A percentile compares a stretch with the other conserved stretches of the same genome.
phyloP scores from a whole-genome alignment of 30 jellyfish, hydroid and myxozoan genomes.

The Calvadosia cruxmelitensis region DNA sequence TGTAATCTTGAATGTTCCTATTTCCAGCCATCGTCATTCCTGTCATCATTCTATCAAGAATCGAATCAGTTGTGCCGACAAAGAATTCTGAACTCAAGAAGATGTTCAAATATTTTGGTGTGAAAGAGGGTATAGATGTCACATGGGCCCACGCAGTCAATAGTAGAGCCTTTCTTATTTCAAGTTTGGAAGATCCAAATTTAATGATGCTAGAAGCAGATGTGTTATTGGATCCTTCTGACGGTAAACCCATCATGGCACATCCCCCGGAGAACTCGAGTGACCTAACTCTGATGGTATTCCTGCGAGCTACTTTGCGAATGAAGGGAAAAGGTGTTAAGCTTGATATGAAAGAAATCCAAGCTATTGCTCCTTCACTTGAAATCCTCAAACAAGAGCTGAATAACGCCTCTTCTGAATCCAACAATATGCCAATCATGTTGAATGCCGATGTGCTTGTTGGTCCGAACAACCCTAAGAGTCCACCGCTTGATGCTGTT shows the following conservation, averaged over 20 bases:
- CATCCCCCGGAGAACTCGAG: constrained; percentile 85
- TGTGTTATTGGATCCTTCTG: constrained; percentile 45
- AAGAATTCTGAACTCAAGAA: neutral
- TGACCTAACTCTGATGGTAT: constrained; percentile 51
- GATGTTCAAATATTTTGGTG: constrained; percentile 15
- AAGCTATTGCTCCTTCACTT: constrained; percentile 59
- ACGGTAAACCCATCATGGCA: constrained; percentile 76
- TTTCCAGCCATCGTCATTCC: neutral
- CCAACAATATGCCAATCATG: constrained; percentile 11
- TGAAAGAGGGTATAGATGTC: constrained; percentile 59
- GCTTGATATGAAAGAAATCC: constrained; percentile 65
- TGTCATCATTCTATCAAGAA: neutral
- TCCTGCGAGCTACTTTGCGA: constrained; percentile 12
- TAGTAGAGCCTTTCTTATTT: constrained; percentile 30
- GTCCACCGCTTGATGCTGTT: constrained; percentile 59
- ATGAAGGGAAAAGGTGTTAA: constrained; percentile 53
- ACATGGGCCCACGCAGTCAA: constrained; percentile 93
- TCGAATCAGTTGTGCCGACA: neutral
- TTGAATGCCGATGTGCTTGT: constrained; percentile 77
- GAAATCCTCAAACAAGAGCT: constrained; percentile 15
- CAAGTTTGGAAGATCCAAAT: constrained; percentile 26
- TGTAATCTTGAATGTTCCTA: neutral
- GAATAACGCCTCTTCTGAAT: neutral
- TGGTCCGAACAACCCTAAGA: constrained; percentile 67
- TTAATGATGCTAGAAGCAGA: constrained; percentile 87